phyloP scores from a whole-genome alignment of 1,140 invertebrate genomes.

The Lasioglossum baleicum region DNA sequence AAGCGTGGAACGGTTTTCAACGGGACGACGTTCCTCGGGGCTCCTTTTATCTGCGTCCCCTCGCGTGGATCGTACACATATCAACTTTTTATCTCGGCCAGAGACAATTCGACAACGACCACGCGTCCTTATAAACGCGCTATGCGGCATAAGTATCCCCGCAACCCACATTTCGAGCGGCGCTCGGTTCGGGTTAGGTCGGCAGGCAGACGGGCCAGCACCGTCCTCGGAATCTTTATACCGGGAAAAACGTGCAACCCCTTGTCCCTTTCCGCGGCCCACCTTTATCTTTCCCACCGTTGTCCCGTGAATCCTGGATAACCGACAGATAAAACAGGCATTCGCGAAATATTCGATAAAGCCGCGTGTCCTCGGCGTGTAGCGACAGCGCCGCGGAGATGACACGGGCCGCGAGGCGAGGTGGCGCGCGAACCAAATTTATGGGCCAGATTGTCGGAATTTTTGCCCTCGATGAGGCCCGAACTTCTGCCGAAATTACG shows the following conservation, averaged over 20 bases:
- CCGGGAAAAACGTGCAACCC: slow-evolving; percentile 34
- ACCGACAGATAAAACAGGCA: slow-evolving; percentile 26
- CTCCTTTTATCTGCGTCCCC: slow-evolving; percentile 51
- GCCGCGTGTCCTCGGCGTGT: too few relatives aligned
- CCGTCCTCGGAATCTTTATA: not conserved
- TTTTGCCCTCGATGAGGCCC: too few relatives aligned
- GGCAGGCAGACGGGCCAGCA: too few relatives aligned
- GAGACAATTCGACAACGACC: slow-evolving; percentile 67
- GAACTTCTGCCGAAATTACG: too few relatives aligned
- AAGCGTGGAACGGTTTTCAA: too few relatives aligned
- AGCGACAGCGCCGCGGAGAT: too few relatives aligned
- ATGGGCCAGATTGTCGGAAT: too few relatives aligned
- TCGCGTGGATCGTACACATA: slow-evolving; percentile 45
- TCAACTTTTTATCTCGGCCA: slow-evolving; percentile 62
- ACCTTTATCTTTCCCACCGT: slow-evolving; percentile 39
- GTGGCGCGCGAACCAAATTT: too few relatives aligned
- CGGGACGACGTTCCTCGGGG: slow-evolving; percentile 10
- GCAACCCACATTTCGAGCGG: not conserved
- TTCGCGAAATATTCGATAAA: slow-evolving; percentile 52
- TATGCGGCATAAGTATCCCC: slow-evolving; percentile 19
- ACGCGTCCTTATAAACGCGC: slow-evolving; percentile 53
- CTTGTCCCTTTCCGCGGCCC: not conserved
- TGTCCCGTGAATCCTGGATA: slow-evolving; percentile 42
- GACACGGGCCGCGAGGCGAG: too few relatives aligned
- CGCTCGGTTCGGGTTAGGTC: too few relatives aligned